phyloP scores from a whole-genome alignment of 2,797 vertebrate species.

The Coccyzus lansbergi region DNA sequence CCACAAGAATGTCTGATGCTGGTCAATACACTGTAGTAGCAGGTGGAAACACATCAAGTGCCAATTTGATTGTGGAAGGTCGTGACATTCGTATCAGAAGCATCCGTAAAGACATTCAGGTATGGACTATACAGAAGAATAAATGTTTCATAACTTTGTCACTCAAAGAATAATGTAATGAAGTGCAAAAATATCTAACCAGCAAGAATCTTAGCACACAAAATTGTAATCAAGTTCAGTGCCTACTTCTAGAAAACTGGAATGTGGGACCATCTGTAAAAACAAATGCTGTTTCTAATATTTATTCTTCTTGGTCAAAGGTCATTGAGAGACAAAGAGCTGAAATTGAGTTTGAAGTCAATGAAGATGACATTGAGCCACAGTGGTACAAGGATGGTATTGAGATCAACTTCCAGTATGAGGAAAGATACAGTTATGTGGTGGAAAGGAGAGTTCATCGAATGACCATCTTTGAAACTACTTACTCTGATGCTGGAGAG shows the following conservation, averaged over 20 bases:
- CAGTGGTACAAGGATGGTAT: conserved; percentile 88
- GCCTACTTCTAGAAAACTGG: neutral
- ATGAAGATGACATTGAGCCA: conserved; percentile 88
- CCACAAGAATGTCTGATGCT: conserved; percentile 89
- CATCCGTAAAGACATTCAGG: conserved; percentile 77
- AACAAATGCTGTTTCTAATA: neutral
- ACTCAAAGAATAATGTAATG: neutral
- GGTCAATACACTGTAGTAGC: conserved; percentile 94
- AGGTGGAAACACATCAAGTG: conserved; percentile 91
- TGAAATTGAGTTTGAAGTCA: conserved; percentile 89
- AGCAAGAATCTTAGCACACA: neutral
- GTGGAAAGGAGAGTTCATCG: conserved; percentile 85
- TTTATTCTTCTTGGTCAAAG: conserved; percentile 64
- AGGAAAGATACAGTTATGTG: conserved; percentile 84
- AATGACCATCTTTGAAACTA: conserved; percentile 86
- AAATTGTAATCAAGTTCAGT: neutral
- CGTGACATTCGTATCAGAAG: conserved; percentile 87
- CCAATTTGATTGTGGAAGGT: conserved; percentile 90
- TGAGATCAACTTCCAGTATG: conserved; percentile 86
- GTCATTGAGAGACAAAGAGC: conserved; percentile 88
- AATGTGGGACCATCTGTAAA: neutral
- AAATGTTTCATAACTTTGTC: neutral
- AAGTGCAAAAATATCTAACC: neutral
- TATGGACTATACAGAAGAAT: conserved; percentile 32
- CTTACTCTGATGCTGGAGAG: conserved; percentile 85